These are phyloP conservation scores for Sciurus niger DNA, from an alignment of 2,113 vertebrate species.

Conservation along the genomic window DNA sequence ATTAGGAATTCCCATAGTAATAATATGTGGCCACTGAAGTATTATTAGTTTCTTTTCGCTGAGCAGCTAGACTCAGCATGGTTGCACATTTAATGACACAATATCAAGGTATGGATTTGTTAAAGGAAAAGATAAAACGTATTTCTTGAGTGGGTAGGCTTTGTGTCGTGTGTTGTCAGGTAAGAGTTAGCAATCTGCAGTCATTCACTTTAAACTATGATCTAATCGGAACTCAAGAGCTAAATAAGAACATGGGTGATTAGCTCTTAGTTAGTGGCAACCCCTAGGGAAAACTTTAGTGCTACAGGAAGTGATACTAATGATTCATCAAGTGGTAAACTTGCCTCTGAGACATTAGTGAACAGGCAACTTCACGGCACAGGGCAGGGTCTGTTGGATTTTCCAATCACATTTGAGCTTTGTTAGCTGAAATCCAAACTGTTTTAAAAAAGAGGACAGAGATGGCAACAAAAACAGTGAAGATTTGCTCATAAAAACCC, in stretches of 20 bases:
- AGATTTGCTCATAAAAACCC: slow-evolving; percentile 40
- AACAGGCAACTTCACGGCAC: background rate
- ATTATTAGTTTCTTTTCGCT: slow-evolving; percentile 38
- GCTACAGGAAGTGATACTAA: slow-evolving; percentile 79
- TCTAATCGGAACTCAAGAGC: slow-evolving; percentile 81
- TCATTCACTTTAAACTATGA: slow-evolving; percentile 75
- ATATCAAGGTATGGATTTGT: slow-evolving; percentile 15
- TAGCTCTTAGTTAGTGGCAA: slow-evolving; percentile 78
- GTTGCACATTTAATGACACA: slow-evolving; percentile 35
- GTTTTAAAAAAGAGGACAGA: background rate
- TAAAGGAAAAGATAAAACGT: slow-evolving; percentile 38
- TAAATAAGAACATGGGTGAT: slow-evolving; percentile 79
- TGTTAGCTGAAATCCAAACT: background rate
- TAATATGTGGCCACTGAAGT: slow-evolving; percentile 38
- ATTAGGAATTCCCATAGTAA: slow-evolving; percentile 66
- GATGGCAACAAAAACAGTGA: background rate
- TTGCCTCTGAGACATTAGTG: slow-evolving; percentile 70
- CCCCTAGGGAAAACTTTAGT: slow-evolving; percentile 74
- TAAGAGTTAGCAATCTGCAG: slow-evolving; percentile 71
- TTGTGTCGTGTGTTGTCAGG: slow-evolving; percentile 61
- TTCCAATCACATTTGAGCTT: background rate
- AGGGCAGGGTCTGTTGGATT: background rate
- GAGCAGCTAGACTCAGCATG: slow-evolving; percentile 38
- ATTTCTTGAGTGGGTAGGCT: slow-evolving; percentile 38
- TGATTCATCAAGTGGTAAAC: slow-evolving; percentile 74